phyloP scores from a whole-genome alignment of 1,140 invertebrate species.

The Mya arenaria region DNA sequence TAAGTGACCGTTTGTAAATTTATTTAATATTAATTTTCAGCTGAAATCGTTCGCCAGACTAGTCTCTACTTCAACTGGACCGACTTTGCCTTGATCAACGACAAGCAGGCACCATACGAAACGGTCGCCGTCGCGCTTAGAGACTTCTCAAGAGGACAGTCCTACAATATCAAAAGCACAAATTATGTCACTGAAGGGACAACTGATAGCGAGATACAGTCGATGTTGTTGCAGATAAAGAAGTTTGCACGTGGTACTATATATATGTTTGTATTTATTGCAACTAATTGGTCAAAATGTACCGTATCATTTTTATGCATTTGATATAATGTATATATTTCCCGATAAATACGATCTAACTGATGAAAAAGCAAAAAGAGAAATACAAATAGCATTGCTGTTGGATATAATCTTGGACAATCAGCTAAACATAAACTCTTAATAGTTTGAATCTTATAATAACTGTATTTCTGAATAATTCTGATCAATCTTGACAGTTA shows the following conservation, averaged over 20 bases:
- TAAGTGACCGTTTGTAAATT: too few relatives aligned
- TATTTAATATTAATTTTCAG: too few relatives aligned
- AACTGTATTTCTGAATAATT: too few relatives aligned
- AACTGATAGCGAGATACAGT: conserved; percentile 56
- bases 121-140: conserved; percentile 53
- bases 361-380: too few relatives aligned
- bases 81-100: conserved; percentile 68
- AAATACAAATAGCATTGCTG: too few relatives aligned
- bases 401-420: too few relatives aligned
- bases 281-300: not conserved
- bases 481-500: too few relatives aligned
- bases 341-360: too few relatives aligned
- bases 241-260: conserved; percentile 69
- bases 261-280: not conserved
- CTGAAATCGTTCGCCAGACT: conserved; percentile 63
- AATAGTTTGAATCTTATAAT: too few relatives aligned
- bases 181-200: conserved; percentile 57
- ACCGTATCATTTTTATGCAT: too few relatives aligned
- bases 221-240: conserved; percentile 66
- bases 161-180: conserved; percentile 58
- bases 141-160: conserved; percentile 29
- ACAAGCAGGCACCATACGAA: conserved; percentile 62
- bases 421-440: too few relatives aligned
- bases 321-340: too few relatives aligned
- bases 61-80: conserved; percentile 65